phyloP scores from a whole-genome alignment of 2,888 invertebrate genomes.

The Drosophila merina region DNA sequence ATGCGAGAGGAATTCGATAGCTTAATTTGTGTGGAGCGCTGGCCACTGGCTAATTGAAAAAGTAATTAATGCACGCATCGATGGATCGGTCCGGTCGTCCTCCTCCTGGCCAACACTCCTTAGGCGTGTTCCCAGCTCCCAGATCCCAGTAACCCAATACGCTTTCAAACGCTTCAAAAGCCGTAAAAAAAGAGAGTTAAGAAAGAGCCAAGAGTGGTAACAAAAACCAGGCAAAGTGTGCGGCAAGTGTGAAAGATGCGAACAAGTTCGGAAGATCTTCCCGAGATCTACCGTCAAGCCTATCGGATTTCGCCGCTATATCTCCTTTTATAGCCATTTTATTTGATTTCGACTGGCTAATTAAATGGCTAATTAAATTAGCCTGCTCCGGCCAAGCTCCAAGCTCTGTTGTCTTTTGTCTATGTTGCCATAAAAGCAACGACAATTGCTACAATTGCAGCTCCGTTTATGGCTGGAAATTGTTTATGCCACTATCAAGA shows the following conservation, averaged over 20 bases:
- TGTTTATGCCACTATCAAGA: constrained; percentile 70
- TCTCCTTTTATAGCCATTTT: constrained; percentile 25
- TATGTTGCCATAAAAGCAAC: constrained; percentile 64
- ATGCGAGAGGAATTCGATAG: constrained; percentile 78
- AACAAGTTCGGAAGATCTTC: constrained; percentile 46
- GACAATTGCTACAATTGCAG: constrained; percentile 67
- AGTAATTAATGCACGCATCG: constrained; percentile 79
- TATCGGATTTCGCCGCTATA: constrained; percentile 63
- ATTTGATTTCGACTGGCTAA: constrained; percentile 56
- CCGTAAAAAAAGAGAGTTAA: constrained; percentile 37
- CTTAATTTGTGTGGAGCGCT: constrained; percentile 72
- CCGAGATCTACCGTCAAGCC: constrained; percentile 64
- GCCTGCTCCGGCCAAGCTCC: constrained; percentile 47
- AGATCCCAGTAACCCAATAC: constrained; percentile 70
- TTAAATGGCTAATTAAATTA: constrained; percentile 76
- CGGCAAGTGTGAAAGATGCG: constrained; percentile 78
- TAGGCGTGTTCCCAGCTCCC: constrained; percentile 22
- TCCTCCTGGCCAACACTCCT: constrained; percentile 43
- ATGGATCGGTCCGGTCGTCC: constrained; percentile 18
- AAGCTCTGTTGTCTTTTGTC: constrained; percentile 42
- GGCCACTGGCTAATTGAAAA: constrained; percentile 76
- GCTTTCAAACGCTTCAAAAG: constrained; percentile 65
- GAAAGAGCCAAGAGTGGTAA: constrained; percentile 19
- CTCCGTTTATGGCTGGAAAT: constrained; percentile 44
- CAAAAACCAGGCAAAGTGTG: constrained; percentile 62